Conservation (phyloP, 2,113 vertebrate genomes). For the Gallinago media region DNA sequence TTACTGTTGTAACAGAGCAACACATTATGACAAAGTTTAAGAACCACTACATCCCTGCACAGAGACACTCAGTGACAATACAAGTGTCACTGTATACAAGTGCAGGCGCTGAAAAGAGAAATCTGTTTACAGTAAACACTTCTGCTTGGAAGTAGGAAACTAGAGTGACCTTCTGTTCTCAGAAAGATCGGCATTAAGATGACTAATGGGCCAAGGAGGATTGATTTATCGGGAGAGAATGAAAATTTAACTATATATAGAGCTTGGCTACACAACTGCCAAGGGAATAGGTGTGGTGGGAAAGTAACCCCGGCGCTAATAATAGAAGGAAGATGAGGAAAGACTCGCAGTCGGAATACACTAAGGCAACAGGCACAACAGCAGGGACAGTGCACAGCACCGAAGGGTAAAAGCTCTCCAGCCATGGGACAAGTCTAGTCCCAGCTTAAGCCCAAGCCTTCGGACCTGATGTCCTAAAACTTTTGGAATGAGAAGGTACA, state of each 20-base stretch:
- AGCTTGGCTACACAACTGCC: neutral
- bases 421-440: neutral
- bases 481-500: neutral
- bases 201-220: slow-evolving; percentile 50
- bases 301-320: neutral
- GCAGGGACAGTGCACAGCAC: neutral
- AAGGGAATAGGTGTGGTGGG: slow-evolving; percentile 51
- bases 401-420: neutral
- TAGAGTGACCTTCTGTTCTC: slow-evolving; percentile 58
- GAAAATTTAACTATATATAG: slow-evolving; percentile 53
- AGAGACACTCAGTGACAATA: slow-evolving; percentile 53
- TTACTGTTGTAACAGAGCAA: neutral
- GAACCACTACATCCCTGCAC: slow-evolving; percentile 54
- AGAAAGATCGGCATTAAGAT: slow-evolving; percentile 38
- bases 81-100: slow-evolving; percentile 42
- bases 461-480: neutral
- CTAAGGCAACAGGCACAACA: neutral
- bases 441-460: neutral
- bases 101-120: slow-evolving; percentile 51
- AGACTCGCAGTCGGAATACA: neutral
- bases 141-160: slow-evolving; percentile 54
- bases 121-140: slow-evolving; percentile 71
- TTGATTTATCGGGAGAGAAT: slow-evolving; percentile 58
- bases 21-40: slow-evolving; percentile 49
- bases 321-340: slow-evolving; percentile 36